Evolutionary conservation across 2,888 invertebrate species (phyloP), one percentile per base, ranked within the genome.

Genomic region (Hypsopygia costalis): DNA sequence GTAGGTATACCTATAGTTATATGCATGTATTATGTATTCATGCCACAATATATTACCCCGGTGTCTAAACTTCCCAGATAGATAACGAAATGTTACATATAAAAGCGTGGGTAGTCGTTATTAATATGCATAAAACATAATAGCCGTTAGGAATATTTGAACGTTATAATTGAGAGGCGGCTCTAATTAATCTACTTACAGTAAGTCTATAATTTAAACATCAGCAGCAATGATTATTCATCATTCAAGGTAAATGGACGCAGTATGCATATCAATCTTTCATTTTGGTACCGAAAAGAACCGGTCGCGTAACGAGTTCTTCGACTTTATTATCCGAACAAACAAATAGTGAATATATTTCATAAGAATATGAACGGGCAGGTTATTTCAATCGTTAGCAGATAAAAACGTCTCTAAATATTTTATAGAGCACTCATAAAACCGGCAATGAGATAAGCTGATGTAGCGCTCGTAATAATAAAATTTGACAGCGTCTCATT

Each of bases 391-490:
- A 82, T 78, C 76, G 68, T 74, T 77, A 71, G 65, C 53, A 73
- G 77, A 80, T 83, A 81, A 81, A 39, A 78, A 75, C 60, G 69
- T 67, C 64, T 62, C 70, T 73, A 64, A 80, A 76, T 77, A 71
- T 77, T 81, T 86, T 83, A 86, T 83, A 76, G 80, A 79, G 66
- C 74, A 70, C 58, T 71, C 73, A 71, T 85, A 82, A 85, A 85
- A 75, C 62, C 46, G 52, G 67, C 66, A 52, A 52, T 58, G 60
- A 68, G 71, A 74, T 77, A 76, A 70, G 59, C 43, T 46, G 62
- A 60, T 67, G 62, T 63, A 62, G 68, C 66, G 69, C 61, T 53
- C 57, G 58, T 58, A 64, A 70, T 71, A 73, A 80, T 80, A 78
- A 79, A 79, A 65, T 75, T 77, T 81, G 81, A 85, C 83, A 73